These are phyloP conservation scores for Spilogale gracilis DNA, from an alignment of 2,113 vertebrate species.

Conservation along the genomic window DNA sequence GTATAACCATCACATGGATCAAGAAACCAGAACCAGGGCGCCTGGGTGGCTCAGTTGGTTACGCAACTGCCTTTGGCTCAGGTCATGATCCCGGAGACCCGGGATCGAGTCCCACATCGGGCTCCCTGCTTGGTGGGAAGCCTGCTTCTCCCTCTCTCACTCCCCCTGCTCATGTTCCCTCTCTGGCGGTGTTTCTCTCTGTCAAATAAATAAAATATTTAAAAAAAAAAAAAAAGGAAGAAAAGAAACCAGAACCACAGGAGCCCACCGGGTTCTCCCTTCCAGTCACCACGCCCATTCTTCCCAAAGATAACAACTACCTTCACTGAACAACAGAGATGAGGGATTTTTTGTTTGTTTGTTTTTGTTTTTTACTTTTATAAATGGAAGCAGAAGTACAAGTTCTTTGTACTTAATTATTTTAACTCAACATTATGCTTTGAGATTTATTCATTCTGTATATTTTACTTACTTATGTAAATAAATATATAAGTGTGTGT, in stretches of 20 bases:
- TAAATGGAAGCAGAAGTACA: not conserved
- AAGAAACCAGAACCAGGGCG: not conserved
- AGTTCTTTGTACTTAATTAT: not conserved
- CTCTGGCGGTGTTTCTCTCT: too few species aligned
- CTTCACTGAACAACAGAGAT: not conserved
- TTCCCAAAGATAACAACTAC: not conserved
- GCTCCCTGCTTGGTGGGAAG: too few species aligned
- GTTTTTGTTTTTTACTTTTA: not conserved
- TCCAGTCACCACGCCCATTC: not conserved
- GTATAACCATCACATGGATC: not conserved
- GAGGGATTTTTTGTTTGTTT: not conserved
- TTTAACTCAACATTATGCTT: constrained; percentile 16
- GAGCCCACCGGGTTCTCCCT: not conserved
- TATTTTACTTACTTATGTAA: not conserved
- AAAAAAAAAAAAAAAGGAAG: too few species aligned
- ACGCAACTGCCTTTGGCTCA: too few species aligned
- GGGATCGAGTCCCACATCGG: too few species aligned
- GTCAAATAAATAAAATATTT: too few species aligned
- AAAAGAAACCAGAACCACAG: not conserved
- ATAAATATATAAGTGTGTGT: too few species aligned
- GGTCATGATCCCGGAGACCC: too few species aligned
- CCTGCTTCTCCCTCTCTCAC: too few species aligned
- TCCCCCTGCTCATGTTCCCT: too few species aligned
- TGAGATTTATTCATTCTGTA: not conserved
- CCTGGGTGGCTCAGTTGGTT: too few species aligned